These are phyloP conservation scores for Varanus salvator DNA, from an alignment of 2,113 vertebrate species.

Conservation along the genomic window DNA sequence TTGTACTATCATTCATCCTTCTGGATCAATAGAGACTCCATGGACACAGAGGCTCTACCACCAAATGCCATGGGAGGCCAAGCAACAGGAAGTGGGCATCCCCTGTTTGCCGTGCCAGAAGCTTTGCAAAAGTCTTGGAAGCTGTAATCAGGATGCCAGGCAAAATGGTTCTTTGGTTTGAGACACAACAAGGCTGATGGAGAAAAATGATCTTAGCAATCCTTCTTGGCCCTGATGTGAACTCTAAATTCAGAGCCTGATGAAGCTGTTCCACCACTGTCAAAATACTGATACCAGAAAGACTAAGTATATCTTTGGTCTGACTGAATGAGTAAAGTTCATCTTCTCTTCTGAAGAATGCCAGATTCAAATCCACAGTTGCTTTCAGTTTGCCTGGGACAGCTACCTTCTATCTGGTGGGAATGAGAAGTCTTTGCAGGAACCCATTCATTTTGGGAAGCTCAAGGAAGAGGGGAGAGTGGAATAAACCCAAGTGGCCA, in stretches of 20 bases:
- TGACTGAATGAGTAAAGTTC: background rate
- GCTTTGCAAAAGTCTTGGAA: background rate
- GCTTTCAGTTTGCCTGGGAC: too few relatives aligned
- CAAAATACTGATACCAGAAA: background rate
- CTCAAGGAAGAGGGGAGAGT: background rate
- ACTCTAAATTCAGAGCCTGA: background rate
- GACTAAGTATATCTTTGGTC: too few relatives aligned
- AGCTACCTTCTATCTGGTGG: background rate
- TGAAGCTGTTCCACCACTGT: too few relatives aligned
- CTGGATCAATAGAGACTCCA: background rate
- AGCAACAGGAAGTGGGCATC: background rate
- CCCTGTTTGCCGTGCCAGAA: background rate
- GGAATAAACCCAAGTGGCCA: slow-evolving; percentile 14
- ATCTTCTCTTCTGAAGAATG: background rate
- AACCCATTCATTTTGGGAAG: background rate
- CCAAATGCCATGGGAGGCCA: background rate
- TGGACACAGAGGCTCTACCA: background rate
- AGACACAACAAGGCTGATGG: background rate
- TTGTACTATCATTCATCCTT: background rate
- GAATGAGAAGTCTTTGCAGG: background rate
- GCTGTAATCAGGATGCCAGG: background rate
- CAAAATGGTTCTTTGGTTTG: too few relatives aligned
- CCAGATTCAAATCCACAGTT: background rate
- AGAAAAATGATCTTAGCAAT: background rate
- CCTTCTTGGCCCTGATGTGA: background rate